Base-by-base conservation (phyloP, 1,140 invertebrate genomes). In the Bombus vancouverensis region DNA sequence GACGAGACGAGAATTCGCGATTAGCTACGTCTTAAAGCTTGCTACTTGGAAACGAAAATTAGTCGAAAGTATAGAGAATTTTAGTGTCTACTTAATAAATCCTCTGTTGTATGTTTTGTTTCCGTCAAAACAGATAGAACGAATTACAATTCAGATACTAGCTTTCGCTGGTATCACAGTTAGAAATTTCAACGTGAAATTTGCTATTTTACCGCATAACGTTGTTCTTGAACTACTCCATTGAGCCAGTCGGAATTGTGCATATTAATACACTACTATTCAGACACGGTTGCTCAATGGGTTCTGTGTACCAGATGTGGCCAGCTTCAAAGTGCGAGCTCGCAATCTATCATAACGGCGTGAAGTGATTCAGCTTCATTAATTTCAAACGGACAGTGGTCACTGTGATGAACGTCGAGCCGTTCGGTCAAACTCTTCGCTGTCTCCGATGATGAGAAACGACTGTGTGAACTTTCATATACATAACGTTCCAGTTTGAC, bases 241-340 rank as follows among this genome's bases (percentile, higher is more conserved):
- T 37, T 32, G 44, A 42, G 39, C 6, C 74, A 32, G 74, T 39
- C 22, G 28, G 44, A 53, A 22, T 76, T 39, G 34, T 34, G 59
- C 62, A 65, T 77, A 83, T 83, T 83, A 83, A 83, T 83, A 83
- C 57, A 75, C 59, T 82, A 82, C 81, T 76, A 83, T 83, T 83
- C 81, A 53, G 39, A 65, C 9, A n/a, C 57, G 75, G n/a, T 77
- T 77, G 75, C 75, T 77, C 75, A 77, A 77, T 77, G 75, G 44
- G 62, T 39, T 76, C 81, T 83, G 81, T 73, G 59, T 47, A 66
- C 59, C 81, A 83, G 81, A 83, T 83, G 81, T 83, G 74, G 37
- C 53, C 42, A 34, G 42, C 37, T 34, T 74, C 57, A 22, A 75
- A 44, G 72, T 39, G 34, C 32, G 73, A 53, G n/a, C 44, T 76